These are phyloP conservation scores for Conus canariensis DNA, from an alignment of 2,888 invertebrate species.

Conservation along the genomic window DNA sequence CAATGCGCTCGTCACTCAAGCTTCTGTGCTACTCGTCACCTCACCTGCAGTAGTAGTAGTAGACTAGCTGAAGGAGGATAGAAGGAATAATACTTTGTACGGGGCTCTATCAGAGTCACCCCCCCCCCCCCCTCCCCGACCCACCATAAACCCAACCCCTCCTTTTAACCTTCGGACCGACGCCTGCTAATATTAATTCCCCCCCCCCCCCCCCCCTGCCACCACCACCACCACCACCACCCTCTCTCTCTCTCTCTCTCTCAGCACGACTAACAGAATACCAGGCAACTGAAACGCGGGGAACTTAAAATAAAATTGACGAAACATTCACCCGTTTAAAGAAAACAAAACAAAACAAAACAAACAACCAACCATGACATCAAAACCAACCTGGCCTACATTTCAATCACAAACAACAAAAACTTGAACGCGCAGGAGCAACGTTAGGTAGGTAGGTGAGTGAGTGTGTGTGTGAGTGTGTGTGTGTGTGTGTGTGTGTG, in stretches of 20 bases:
- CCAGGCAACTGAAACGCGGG: not conserved
- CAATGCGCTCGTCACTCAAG: not conserved
- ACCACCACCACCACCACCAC: not conserved
- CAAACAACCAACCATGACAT: not conserved
- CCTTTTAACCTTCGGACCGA: no score
- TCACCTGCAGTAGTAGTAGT: not conserved
- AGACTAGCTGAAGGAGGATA: no score
- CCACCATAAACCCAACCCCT: no score
- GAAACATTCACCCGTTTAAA: not conserved
- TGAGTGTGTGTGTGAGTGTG: not conserved
- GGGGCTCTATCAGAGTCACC: no score
- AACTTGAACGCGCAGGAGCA: not conserved
- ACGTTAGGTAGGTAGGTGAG: not conserved
- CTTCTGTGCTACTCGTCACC: not conserved
- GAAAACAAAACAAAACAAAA: no score
- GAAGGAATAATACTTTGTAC: no score
- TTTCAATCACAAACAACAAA: not conserved
- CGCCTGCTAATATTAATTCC: no score
- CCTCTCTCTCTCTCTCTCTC: not conserved
- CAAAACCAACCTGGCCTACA: not conserved
- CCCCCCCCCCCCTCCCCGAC: no score
- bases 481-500: slow-evolving; percentile 18
- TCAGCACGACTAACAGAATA: not conserved
- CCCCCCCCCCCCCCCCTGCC: no score
- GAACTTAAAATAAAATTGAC: not conserved